Conservation (phyloP, 2,797 vertebrate genomes). For the Gambusia yucatana region DNA sequence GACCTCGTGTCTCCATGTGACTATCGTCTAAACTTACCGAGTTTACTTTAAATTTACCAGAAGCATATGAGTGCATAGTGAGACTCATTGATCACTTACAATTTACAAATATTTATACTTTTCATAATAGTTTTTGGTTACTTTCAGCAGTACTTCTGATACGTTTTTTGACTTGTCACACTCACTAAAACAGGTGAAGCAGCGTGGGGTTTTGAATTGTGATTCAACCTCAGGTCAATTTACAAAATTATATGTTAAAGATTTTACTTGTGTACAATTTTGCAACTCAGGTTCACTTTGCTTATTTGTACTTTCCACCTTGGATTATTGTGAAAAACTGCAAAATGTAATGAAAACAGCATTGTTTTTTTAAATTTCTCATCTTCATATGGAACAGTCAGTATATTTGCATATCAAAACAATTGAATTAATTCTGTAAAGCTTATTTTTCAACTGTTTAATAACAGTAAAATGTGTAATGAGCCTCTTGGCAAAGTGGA, state of each 20-base stretch:
- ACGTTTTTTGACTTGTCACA: neutral
- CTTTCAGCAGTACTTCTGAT: neutral
- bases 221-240: neutral
- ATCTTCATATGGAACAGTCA: neutral
- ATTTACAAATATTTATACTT: neutral
- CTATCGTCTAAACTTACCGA: neutral
- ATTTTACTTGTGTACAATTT: neutral
- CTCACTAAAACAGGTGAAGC: neutral
- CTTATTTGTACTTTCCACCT: neutral
- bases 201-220: neutral
- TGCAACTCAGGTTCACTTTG: neutral
- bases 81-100: neutral
- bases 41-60: neutral
- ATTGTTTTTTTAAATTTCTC: neutral
- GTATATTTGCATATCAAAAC: neutral
- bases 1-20: constrained; percentile 1
- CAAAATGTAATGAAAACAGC: neutral
- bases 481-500: constrained; percentile 71
- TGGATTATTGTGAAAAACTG: neutral
- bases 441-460: constrained; percentile 64
- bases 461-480: constrained; percentile 77
- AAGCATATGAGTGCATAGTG: neutral
- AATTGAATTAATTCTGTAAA: constrained; percentile 52
- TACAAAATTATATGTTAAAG: neutral
- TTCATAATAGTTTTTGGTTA: neutral